Base-by-base conservation (phyloP, 1,140 invertebrate species). In the Macrobrachium rosenbergii region DNA sequence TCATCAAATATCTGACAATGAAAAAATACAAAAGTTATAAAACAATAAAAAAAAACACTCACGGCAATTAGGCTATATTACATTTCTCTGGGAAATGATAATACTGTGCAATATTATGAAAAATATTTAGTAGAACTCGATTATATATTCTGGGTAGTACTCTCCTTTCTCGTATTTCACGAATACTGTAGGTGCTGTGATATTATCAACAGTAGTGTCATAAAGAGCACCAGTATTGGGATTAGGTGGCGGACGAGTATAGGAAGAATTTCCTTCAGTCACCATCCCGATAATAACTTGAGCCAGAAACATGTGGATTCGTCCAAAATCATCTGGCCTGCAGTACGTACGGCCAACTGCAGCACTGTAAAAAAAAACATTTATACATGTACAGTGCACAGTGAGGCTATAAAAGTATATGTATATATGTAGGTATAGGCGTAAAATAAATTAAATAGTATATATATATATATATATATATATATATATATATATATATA, bases 271-370 rank as follows among this genome's bases (percentile, higher is more conserved):
- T 37, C 83, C 83, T 43, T 17, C 2, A 19, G 75, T 69, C 45
- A 85, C 62, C 14, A 37, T 58, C 14, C 83, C 83, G 59, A 85
- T 69, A 19, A 85, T 79, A 37, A 85, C 83, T 14, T 85, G 75
- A 19, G 76, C 75, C 60, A 85, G 83, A 16, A 85, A 14, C 60
- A 85, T 17, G 43, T 69, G 58, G 14, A 17, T 14, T 3, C 63
- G 60, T 16, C 83, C 83, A 78, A 21, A 45, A 8, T 14, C 16
- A 23, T 85, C 75, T 17, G 60, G 62, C 16, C 7, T 17, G 60
- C 73, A 43, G n/a, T 78, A 64, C 10, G 21, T 85, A 21, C 75
- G 75, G 37, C 75, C 75, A 8, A 69, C 28, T 5, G 83, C 75
- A 78, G 59, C 37, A 59, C 83, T 85, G 76, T 28, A 52, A 64